Evolutionary conservation across 2,888 invertebrate species (phyloP), one percentile per base, ranked within the genome.

Genomic region (Cryptus armator): DNA sequence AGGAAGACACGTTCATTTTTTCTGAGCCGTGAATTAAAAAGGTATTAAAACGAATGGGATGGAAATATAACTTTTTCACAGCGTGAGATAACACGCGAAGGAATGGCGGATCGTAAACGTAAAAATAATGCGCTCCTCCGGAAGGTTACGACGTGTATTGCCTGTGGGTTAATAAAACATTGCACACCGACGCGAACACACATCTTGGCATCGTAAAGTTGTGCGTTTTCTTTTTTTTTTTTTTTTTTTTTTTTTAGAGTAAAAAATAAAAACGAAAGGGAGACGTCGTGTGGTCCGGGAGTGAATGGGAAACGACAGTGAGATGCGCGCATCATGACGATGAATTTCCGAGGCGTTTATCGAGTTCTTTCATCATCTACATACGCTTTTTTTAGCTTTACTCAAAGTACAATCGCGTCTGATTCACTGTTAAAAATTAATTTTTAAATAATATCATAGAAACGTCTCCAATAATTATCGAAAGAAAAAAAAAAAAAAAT

Each of bases 151-250:
- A 67, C 14, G 43, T 56, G 46, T 32, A 66, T 16, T 67, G 66
- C 66, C 77, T 77, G 66, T 77, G 66, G 37, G 37, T 77, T 77
- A 77, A 82, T 71, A 82, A 71, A 71, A 72, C 37, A 37, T 37
- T 37, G 37, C 37, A 24, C 14, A 66, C 43, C 62, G 56, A 37
- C 51, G 46, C 53, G 56, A 3, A 59, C 59, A 46, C 78, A 19
- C 67, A 83, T 83, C 83, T 74, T 74, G 78, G 67, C 46, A 59
- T 83, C 72, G 72, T 83, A 74, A 78, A 78, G 68, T 72, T 68
- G 56, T 67, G 67, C 46, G 48, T 67, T 19, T 48, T 29, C 19
- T 16, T 37, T 37, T 5, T 37, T 37, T 7, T 37, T 37, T 7
- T 37, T 64, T 59, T 46, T 67, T 37, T 75, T 68, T 75, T 81